Percentiles rank a stretch among this genome's conserved stretches.
phyloP scores from a whole-genome alignment of 2,888 invertebrate species.

The Mythimna loreyi region DNA sequence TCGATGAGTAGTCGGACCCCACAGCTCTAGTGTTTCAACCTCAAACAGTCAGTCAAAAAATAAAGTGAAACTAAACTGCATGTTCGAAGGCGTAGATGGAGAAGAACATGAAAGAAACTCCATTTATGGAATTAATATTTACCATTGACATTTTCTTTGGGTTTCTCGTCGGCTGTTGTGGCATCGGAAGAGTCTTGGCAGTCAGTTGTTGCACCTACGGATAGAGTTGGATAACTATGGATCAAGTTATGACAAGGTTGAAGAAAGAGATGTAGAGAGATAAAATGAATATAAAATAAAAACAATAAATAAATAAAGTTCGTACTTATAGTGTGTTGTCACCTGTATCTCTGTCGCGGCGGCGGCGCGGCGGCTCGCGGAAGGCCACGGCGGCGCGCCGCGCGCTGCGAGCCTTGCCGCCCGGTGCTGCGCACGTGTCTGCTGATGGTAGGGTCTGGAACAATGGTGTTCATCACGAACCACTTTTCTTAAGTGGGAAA shows the following conservation, averaged over 20 bases:
- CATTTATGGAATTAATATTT: slow-evolving; percentile 35
- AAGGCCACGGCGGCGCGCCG: slow-evolving; percentile 81
- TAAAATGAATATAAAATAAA: no score
- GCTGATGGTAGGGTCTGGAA: slow-evolving; percentile 71
- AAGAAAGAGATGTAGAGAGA: neutral
- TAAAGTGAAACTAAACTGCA: no score
- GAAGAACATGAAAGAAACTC: no score
- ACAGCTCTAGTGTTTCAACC: no score
- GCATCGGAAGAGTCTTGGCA: slow-evolving; percentile 91
- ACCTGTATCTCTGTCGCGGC: slow-evolving; percentile 75
- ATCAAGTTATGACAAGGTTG: neutral
- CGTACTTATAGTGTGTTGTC: slow-evolving; percentile 55
- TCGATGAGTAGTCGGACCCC: no score
- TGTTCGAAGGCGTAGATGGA: no score
- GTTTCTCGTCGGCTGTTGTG: slow-evolving; percentile 86
- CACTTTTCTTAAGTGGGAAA: no score
- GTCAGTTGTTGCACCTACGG: slow-evolving; percentile 82
- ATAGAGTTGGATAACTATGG: neutral
- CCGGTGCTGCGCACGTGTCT: slow-evolving; percentile 73
- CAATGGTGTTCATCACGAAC: neutral
- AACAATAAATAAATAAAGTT: slow-evolving; percentile 18
- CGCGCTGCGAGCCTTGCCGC: slow-evolving; percentile 64
- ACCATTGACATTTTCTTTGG: slow-evolving; percentile 85
- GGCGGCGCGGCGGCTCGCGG: slow-evolving; percentile 79
- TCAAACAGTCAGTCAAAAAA: no score